A percentile compares a stretch with the other conserved stretches of the same genome.
phyloP scores from a whole-genome alignment of 1,140 invertebrate genomes.

The fruit fly (Drosophila melanogaster) region Release_6_plus_ISO1_MT NT_033777.3:30578501-30579000 shows the following conservation, averaged over 20 bases:
- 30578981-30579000: no score
- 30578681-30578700: conserved; percentile 79
- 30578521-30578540: conserved; percentile 32
- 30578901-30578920: conserved; percentile 32
- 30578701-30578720: conserved; percentile 81
- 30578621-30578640: conserved; percentile 55
- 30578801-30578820: conserved; percentile 80
- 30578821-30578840: conserved; percentile 80
- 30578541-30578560: conserved; percentile 34
- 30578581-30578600: conserved; percentile 61
- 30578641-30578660: conserved; percentile 56
- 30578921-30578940: not conserved
- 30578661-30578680: conserved; percentile 62
- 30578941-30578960: no score
- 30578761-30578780: conserved; percentile 71
- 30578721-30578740: conserved; percentile 82
- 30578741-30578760: conserved; percentile 80
- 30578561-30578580: conserved; percentile 25
- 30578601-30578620: conserved; percentile 58
- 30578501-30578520: conserved; percentile 34
- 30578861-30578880: conserved; percentile 79
- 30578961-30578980: no score
- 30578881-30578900: conserved; percentile 75
- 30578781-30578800: conserved; percentile 63
- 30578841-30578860: conserved; percentile 82